Conservation (phyloP, 1,140 invertebrate genomes). For the Zaprionus ghesquierei region DNA sequence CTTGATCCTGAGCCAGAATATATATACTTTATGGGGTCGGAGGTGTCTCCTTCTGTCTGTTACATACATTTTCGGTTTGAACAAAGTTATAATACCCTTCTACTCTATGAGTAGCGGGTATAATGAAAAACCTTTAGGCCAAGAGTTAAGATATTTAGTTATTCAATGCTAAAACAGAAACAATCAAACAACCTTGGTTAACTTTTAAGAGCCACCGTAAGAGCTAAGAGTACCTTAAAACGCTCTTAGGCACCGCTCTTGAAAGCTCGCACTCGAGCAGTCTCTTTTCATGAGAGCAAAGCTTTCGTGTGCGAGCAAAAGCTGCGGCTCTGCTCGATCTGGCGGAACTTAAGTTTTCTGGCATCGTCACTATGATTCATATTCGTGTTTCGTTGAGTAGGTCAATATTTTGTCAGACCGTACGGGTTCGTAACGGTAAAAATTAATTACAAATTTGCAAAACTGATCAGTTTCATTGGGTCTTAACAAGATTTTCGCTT, state of each 20-base stretch:
- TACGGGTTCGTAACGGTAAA: constrained; percentile 59
- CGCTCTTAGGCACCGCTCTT: constrained; percentile 13
- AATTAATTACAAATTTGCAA: constrained; percentile 56
- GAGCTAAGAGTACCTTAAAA: constrained; percentile 3
- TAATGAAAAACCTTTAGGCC: constrained; percentile 42
- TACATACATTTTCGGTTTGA: no score
- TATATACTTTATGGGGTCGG: no score
- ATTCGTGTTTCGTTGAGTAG: constrained; percentile 65
- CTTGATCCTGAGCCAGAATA: no score
- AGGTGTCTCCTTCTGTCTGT: no score
- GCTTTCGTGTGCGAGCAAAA: background rate
- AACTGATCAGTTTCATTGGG: constrained; percentile 40
- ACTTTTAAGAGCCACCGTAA: background rate
- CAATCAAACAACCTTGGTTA: background rate
- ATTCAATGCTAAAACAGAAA: constrained; percentile 37
- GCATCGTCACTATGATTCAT: constrained; percentile 30
- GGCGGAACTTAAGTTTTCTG: constrained; percentile 7
- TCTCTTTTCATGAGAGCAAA: background rate
- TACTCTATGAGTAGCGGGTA: no score
- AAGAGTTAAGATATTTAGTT: constrained; percentile 7
- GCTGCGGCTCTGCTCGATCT: background rate
- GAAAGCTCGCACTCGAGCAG: background rate
- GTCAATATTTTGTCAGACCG: constrained; percentile 57
- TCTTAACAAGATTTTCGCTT: background rate
- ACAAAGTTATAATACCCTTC: no score